phyloP scores from a whole-genome alignment of 2,113 vertebrate genomes.

The Amazona vittata region DNA sequence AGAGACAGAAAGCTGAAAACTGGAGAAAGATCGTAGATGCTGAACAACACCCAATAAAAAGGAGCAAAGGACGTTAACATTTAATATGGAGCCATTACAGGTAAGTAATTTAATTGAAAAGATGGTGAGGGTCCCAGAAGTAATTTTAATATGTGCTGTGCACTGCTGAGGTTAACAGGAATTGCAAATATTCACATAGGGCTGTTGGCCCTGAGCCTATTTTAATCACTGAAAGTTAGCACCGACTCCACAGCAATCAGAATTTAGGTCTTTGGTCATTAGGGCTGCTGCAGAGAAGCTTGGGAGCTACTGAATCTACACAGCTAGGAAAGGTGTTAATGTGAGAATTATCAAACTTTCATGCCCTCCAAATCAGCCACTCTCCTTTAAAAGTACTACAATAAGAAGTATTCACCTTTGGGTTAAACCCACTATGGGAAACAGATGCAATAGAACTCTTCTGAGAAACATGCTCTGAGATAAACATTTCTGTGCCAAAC shows the following conservation, averaged over 20 bases:
- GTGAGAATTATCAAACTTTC: not conserved
- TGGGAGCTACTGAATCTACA: not conserved
- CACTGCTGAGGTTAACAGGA: conserved; percentile 37
- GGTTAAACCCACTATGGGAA: not conserved
- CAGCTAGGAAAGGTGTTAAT: not conserved
- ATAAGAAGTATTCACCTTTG: not conserved
- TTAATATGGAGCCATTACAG: not conserved
- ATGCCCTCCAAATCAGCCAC: not conserved
- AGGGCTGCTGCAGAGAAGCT: not conserved
- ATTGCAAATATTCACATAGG: conserved; percentile 28
- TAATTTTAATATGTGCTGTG: not conserved
- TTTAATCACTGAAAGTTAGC: conserved; percentile 4
- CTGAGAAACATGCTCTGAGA: not conserved
- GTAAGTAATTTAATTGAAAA: conserved; percentile 27
- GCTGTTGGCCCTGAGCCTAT: conserved; percentile 1
- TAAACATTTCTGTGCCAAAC: not conserved
- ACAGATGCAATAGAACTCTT: not conserved
- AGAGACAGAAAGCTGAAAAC: not conserved
- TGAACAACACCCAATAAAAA: not conserved
- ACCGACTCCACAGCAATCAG: not conserved
- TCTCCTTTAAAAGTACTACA: not conserved
- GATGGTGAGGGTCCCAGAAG: conserved; percentile 1
- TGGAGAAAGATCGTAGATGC: not conserved
- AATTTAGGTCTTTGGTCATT: conserved; percentile 14
- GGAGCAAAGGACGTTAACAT: not conserved